These are phyloP conservation scores for Sebastes hubbsi DNA, from an alignment of 2,797 vertebrate genomes.

Conservation along the genomic window DNA sequence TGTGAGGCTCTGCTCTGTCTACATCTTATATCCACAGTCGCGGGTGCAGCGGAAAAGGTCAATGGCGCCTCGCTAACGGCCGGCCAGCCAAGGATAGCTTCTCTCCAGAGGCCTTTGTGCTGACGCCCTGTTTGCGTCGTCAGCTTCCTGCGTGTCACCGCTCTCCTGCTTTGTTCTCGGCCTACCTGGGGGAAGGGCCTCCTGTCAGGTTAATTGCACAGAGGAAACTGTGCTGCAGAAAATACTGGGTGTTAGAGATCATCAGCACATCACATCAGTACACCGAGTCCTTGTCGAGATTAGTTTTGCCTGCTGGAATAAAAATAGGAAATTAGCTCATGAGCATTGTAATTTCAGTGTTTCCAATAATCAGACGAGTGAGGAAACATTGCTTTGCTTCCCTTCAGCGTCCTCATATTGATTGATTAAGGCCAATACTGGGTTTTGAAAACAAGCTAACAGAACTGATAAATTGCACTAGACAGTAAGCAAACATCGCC, in stretches of 20 bases:
- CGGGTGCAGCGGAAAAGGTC: slow-evolving; percentile 48
- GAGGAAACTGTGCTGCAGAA: slow-evolving; percentile 23
- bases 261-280: neutral
- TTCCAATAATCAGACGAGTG: neutral
- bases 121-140: slow-evolving; percentile 38
- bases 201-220: slow-evolving; percentile 51
- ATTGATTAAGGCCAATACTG: neutral
- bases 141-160: slow-evolving; percentile 27
- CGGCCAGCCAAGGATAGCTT: slow-evolving; percentile 37
- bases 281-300: neutral
- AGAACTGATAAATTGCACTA: neutral
- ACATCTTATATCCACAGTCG: slow-evolving; percentile 16
- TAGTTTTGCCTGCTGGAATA: neutral
- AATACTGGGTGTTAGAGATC: neutral
- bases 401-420: neutral
- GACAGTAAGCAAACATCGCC: neutral
- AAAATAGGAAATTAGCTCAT: neutral
- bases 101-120: slow-evolving; percentile 53
- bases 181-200: slow-evolving; percentile 48
- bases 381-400: neutral
- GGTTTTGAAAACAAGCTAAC: neutral
- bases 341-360: neutral
- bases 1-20: slow-evolving; percentile 7
- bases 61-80: slow-evolving; percentile 16
- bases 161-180: slow-evolving; percentile 22